Evolutionary conservation across 1,140 invertebrate genomes (phyloP).

Genomic region (Panagrolaimus sp.): DNA sequence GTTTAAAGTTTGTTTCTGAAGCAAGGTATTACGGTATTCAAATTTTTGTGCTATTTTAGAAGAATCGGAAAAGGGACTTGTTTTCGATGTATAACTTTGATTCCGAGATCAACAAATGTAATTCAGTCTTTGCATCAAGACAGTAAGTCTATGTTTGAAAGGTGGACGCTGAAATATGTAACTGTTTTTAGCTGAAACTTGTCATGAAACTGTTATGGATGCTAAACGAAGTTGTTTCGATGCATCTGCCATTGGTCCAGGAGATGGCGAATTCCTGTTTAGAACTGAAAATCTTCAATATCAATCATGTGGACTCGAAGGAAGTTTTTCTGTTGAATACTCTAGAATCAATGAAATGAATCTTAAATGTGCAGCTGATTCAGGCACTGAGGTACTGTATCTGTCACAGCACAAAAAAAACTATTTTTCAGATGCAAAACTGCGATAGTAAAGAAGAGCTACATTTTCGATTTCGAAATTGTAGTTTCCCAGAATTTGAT

Average conservation of each 20-base stretch:
- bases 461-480: not conserved
- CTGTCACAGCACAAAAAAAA: not conserved
- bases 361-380: no score
- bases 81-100: not conserved
- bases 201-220: not conserved
- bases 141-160: no score
- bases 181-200: not conserved
- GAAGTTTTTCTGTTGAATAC: not conserved
- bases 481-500: not conserved
- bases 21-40: not conserved
- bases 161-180: no score
- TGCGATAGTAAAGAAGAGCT: not conserved
- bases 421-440: not conserved
- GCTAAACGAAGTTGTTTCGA: not conserved
- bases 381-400: not conserved
- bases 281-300: not conserved
- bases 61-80: not conserved
- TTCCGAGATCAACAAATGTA: not conserved
- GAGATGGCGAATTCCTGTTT: not conserved
- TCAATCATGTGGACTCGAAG: not conserved
- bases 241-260: not conserved
- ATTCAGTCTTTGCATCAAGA: not conserved
- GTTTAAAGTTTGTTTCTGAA: not conserved
- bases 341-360: not conserved
- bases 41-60: not conserved